Conservation (phyloP, 2,888 invertebrate species). For the Stenoptilia bipunctidactyla region DNA sequence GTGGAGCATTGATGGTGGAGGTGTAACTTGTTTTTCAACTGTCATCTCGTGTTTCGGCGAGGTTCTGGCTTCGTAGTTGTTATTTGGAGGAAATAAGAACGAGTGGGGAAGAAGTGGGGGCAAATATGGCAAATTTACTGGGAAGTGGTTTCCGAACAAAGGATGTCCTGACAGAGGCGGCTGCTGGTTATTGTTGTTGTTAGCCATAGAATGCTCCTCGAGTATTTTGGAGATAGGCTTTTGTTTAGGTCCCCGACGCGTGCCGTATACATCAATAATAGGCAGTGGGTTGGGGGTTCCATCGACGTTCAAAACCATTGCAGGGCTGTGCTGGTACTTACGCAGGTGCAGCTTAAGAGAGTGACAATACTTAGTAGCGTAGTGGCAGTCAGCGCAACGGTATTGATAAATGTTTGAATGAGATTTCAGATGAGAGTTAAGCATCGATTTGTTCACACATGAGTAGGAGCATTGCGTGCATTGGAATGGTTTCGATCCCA, state of each 20-base stretch:
- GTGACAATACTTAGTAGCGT: slow-evolving; percentile 98
- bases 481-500: slow-evolving; percentile 95
- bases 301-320: slow-evolving; percentile 89
- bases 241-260: slow-evolving; percentile 87
- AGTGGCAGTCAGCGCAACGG: slow-evolving; percentile 92
- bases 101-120: slow-evolving; percentile 60
- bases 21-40: slow-evolving; percentile 30
- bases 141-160: slow-evolving; percentile 53
- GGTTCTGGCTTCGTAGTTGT: slow-evolving; percentile 45
- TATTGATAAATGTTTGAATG: slow-evolving; percentile 95
- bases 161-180: slow-evolving; percentile 42
- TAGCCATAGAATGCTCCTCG: slow-evolving; percentile 36
- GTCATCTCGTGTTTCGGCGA: slow-evolving; percentile 35
- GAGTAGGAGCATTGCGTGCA: slow-evolving; percentile 90
- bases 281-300: slow-evolving; percentile 90
- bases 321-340: slow-evolving; percentile 92
- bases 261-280: slow-evolving; percentile 92
- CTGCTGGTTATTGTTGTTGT: slow-evolving; percentile 30
- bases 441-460: slow-evolving; percentile 99
- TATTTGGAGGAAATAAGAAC: slow-evolving; percentile 62
- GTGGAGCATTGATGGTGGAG: slow-evolving; percentile 48
- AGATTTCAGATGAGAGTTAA: slow-evolving; percentile 97
- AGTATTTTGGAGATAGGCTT: slow-evolving; percentile 50
- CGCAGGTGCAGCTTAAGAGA: slow-evolving; percentile 94
- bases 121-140: slow-evolving; percentile 55